Percentiles rank a stretch among this genome's conserved stretches.
These are phyloP conservation scores for Smittia sp. DNA, from an alignment of 2,888 invertebrate genomes.

Conservation along the genomic window DNA sequence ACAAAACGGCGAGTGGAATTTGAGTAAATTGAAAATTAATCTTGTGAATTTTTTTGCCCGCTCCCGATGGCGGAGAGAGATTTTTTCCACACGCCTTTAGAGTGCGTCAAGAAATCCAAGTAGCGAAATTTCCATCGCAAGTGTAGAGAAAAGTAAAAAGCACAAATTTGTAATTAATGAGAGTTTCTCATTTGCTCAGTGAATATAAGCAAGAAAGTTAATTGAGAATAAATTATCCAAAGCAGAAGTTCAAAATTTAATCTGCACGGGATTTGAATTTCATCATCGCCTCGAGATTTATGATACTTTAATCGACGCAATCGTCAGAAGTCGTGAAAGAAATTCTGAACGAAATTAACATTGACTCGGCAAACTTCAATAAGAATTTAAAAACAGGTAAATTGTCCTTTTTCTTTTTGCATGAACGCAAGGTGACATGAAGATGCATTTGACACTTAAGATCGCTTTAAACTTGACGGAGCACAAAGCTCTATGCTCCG, in stretches of 20 bases:
- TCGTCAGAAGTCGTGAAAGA: no score
- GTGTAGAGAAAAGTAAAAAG: neutral
- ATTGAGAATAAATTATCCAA: constrained; percentile 1
- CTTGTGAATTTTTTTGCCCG: neutral
- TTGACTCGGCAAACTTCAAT: no score
- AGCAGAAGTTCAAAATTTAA: neutral
- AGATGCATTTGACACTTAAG: no score
- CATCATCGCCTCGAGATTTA: neutral
- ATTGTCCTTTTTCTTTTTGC: no score
- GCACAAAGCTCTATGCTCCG: no score
- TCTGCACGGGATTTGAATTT: neutral
- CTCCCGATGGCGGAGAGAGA: neutral
- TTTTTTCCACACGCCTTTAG: neutral
- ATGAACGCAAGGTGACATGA: no score
- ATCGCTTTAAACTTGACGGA: no score
- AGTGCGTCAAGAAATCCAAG: neutral
- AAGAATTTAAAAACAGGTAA: no score
- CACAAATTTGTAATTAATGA: neutral
- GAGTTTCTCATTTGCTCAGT: neutral
- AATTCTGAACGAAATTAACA: no score
- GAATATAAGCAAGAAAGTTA: neutral
- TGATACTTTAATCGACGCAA: neutral
- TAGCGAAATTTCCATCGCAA: no score
- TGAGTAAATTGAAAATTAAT: constrained; percentile 13
- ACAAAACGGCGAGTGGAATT: no score